These are phyloP conservation scores for Onthophagus taurus DNA, from an alignment of 1,140 invertebrate species.

Conservation along the genomic window DNA sequence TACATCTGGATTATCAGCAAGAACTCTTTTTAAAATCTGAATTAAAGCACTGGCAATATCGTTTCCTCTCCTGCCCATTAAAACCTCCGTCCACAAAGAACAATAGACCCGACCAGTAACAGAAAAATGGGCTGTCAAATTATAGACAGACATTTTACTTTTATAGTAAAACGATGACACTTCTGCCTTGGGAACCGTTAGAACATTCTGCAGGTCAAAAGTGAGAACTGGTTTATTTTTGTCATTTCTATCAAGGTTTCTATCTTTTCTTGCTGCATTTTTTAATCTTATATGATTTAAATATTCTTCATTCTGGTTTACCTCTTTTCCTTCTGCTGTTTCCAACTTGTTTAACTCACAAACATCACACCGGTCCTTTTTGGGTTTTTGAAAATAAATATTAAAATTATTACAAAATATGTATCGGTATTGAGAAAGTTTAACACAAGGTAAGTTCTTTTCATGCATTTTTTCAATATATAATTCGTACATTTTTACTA, in stretches of 20 bases:
- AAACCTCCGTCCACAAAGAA: constrained; percentile 20
- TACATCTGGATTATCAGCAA: constrained; percentile 5
- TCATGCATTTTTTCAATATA: not conserved
- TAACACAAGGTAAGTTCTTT: constrained; percentile 3
- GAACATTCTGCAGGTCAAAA: constrained; percentile 27
- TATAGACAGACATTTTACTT: constrained; percentile 24
- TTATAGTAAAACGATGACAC: constrained; percentile 22
- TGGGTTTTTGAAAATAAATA: constrained; percentile 6
- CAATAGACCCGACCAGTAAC: constrained; percentile 21
- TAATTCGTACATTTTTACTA: not conserved
- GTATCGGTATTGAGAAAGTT: not conserved
- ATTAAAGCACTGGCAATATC: constrained; percentile 23
- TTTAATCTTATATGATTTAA: constrained; percentile 2
- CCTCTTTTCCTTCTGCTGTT: not conserved
- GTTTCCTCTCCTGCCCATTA: constrained; percentile 21
- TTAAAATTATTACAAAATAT: constrained; percentile 8
- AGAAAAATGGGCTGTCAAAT: constrained; percentile 22
- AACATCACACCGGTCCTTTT: not conserved
- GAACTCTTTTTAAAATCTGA: not conserved
- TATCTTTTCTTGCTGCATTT: constrained; percentile 4
- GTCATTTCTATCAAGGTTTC: constrained; percentile 16
- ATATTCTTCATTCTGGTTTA: constrained; percentile 1
- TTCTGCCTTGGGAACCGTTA: constrained; percentile 23
- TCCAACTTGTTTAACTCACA: not conserved
- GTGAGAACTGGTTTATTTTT: constrained; percentile 13